Evolutionary conservation across 2,797 vertebrate species (phyloP), one percentile per base, ranked within the genome.

Genomic region (Acanthornis magna): DNA sequence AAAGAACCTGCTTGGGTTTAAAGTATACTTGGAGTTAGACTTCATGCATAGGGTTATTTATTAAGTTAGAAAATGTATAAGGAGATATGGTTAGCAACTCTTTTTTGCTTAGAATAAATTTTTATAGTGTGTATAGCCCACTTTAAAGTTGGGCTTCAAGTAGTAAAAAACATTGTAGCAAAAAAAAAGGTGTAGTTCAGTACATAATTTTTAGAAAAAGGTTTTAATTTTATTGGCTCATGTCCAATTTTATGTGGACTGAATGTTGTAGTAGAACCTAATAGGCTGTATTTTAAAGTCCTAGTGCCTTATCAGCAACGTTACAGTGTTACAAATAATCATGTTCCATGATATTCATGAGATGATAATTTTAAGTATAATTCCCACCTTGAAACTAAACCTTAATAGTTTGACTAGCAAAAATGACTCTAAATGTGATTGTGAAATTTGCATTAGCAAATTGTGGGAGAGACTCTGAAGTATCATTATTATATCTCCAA

Each of bases 361-460:
- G 85, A 90, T 92, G 76, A 84, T 90, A 78, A 96, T 96, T 94
- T 86, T 94, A 91, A 91, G 61, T 87, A 96, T n/a, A 83, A 51
- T 93, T 96, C 80, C 74, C 74, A 77, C 71, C 83, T 94, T 93
- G 93, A 86, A 93, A 93, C 91, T 88, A 93, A 95, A 80, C 62
- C 88, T 93, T 92, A 95, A 88, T 91, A 82, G 77, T 95, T 86
- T 91, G 93, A 94, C 88, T 95, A 72, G 63, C 67, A 95, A 85
- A 95, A 95, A 90, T 91, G 7, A 63, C 86, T 93, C 88, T n/a
- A 93, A 95, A 82, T 71, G 83, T 79, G 83, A 94, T 90, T 94
- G 77, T 88, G 94, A 94, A 93, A 95, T 96, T 94, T 95, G 85
- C 90, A 94, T 96, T 95, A 95, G 89, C 85, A 90, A 89, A 96